Evolutionary conservation across 2,113 vertebrate genomes (phyloP).

Genomic region (Gasterosteus aculeatus): DNA sequence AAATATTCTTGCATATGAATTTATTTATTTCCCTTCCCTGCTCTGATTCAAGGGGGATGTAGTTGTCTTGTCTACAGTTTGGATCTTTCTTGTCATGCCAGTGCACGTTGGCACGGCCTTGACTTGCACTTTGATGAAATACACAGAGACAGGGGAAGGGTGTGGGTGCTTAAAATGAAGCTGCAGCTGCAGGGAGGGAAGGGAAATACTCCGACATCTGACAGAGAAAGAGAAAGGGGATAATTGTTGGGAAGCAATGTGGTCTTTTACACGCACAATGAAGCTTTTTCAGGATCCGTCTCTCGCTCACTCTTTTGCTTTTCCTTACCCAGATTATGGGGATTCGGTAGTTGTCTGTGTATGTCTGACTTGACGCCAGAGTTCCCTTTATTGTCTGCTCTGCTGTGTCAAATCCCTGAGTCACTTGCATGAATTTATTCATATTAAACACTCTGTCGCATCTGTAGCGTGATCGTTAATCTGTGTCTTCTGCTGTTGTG

Average conservation of each 20-base stretch:
- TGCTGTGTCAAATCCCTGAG: constrained; percentile 66
- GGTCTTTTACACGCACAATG: constrained; percentile 28
- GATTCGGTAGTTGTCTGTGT: constrained; percentile 62
- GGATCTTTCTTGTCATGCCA: constrained; percentile 37
- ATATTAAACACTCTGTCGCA: constrained; percentile 19
- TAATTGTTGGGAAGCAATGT: constrained; percentile 58
- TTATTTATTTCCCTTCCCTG: constrained; percentile 11
- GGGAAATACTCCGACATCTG: constrained; percentile 53
- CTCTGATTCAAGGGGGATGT: constrained; percentile 27
- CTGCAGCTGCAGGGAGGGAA: constrained; percentile 65
- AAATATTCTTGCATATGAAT: neutral
- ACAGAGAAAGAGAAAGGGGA: constrained; percentile 51
- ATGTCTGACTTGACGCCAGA: constrained; percentile 53
- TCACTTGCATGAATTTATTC: constrained; percentile 44
- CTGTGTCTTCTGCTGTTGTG: neutral
- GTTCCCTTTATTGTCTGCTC: constrained; percentile 57
- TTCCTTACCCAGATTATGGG: constrained; percentile 45
- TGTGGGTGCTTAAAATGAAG: constrained; percentile 47
- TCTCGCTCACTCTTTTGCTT: constrained; percentile 12
- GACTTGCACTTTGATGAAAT: constrained; percentile 27
- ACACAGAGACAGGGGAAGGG: constrained; percentile 43
- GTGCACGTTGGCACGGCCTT: constrained; percentile 30
- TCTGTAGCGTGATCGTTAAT: constrained; percentile 27
- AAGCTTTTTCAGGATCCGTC: constrained; percentile 43
- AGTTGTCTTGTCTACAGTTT: constrained; percentile 17